Evolutionary conservation across 1,140 invertebrate species (phyloP).

Genomic region (Stegodyphus mimosarum): DNA sequence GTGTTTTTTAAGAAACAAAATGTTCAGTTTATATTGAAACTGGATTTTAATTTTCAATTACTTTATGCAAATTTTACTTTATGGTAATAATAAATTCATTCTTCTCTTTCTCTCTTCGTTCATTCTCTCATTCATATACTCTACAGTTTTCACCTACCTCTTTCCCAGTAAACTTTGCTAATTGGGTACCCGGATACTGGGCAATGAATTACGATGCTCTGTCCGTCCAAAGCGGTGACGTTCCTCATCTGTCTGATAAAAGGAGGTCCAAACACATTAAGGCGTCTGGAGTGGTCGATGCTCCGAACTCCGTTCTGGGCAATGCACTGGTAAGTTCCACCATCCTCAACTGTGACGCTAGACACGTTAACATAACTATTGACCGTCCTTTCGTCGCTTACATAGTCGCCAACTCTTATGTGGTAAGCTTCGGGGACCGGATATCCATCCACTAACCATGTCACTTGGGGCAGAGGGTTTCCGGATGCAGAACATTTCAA

Average conservation of each 20-base stretch:
- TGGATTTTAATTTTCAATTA: not conserved
- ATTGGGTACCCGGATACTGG: constrained; percentile 95
- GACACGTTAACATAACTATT: constrained; percentile 90
- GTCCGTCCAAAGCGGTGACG: constrained; percentile 88
- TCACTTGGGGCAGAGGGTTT: constrained; percentile 63
- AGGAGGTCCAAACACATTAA: constrained; percentile 84
- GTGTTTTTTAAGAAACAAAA: not conserved
- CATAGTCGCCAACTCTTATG: constrained; percentile 55
- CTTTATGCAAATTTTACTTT: not conserved
- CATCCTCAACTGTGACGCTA: constrained; percentile 66
- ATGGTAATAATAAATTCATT: not conserved
- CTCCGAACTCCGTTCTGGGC: constrained; percentile 73
- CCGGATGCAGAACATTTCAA: constrained; percentile 64
- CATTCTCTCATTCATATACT: not conserved
- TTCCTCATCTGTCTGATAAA: constrained; percentile 91
- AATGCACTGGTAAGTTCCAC: constrained; percentile 68
- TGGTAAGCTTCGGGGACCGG: constrained; percentile 60
- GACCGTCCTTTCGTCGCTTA: constrained; percentile 69
- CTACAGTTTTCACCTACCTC: constrained; percentile 73
- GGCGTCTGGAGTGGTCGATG: constrained; percentile 78
- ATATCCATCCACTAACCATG: constrained; percentile 62
- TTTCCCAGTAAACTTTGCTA: constrained; percentile 86
- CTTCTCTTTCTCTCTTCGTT: constrained; percentile 6
- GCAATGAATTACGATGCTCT: constrained; percentile 86
- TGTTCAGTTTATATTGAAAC: not conserved